phyloP scores from a whole-genome alignment of 2,113 vertebrate species.

The Lamprotornis superbus region DNA sequence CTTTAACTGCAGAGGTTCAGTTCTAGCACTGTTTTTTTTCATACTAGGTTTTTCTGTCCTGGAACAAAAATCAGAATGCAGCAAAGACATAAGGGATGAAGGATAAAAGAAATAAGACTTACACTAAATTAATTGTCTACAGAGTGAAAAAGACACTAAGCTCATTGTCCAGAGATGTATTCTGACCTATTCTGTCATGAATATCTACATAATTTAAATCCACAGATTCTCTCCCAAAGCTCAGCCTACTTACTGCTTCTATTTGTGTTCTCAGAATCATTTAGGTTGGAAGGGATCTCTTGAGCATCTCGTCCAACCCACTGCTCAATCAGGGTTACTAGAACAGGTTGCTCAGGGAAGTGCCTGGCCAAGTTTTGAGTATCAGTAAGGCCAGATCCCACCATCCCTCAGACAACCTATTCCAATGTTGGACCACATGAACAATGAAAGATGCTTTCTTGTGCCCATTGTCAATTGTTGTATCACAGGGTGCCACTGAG shows the following conservation, averaged over 20 bases:
- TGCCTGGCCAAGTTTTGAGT: not conserved
- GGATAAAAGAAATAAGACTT: constrained; percentile 61
- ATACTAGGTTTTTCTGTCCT: not conserved
- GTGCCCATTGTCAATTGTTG: not conserved
- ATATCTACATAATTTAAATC: not conserved
- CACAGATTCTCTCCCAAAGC: not conserved
- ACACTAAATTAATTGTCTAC: constrained; percentile 42
- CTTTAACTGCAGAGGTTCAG: not conserved
- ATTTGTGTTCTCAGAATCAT: not conserved
- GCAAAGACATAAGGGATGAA: constrained; percentile 35
- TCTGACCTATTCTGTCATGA: not conserved
- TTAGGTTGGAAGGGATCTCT: not conserved
- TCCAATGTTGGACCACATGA: not conserved
- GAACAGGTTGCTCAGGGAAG: not conserved
- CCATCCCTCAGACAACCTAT: not conserved
- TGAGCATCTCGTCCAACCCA: not conserved
- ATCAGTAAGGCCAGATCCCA: not conserved
- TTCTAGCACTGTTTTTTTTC: constrained; percentile 23
- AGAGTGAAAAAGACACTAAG: not conserved
- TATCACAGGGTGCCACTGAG: not conserved
- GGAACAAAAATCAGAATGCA: constrained; percentile 39
- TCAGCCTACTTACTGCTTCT: not conserved
- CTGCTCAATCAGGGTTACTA: not conserved
- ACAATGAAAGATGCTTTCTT: not conserved
- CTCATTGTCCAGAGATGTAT: not conserved